Base-by-base conservation (phyloP, 2,888 invertebrate species). In the Anarsia innoxiella region DNA sequence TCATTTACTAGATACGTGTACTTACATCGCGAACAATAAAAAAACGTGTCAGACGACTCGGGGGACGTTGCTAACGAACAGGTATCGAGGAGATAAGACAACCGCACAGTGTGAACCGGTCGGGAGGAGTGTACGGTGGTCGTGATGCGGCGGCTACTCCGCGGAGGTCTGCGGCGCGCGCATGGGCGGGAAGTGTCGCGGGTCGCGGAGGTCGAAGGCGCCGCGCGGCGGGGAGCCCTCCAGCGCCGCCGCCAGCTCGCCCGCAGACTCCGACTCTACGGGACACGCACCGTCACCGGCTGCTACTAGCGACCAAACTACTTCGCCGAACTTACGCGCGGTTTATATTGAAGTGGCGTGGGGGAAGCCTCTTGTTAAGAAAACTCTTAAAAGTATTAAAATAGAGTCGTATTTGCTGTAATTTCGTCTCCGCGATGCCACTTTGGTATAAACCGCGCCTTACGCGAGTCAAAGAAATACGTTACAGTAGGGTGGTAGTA, bases 131-230 rank as follows among this genome's bases (percentile, higher is more conserved):
- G 37, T 11, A 38, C 50, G 37, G 26, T 38, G 23, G 41, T 46
- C 40, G 30, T 45, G 44, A 23, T 35, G 45, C 12, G 33, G 59
- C 58, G 28, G 42, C 43, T 33, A 16, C 19, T 15, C 25, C 5
- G 58, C 44, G 59, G n/a, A n/a, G n/a, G n/a, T n/a, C n/a, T n/a
- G n/a, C n/a, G n/a, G n/a, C n/a, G 89, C 88, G 38, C 88, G 89
- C 61, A 94, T 90, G 46, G 94, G 94, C 53, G 94, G 94, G 79
- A 94, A 94, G 84, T 94, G 94, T 49, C 87, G 82, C 51, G 92
- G 93, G 79, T 94, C 93, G 66, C 92, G 91, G 73, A 94, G 88
- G 67, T 92, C 91, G 76, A 91, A 90, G 49, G 87, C 79, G 40
- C 88, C 89, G 60, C 89, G 89, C 41, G 91, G 88, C 36, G 92